Evolutionary conservation across 2,113 vertebrate species (phyloP).

Genomic region (Hypomesus transpacificus): DNA sequence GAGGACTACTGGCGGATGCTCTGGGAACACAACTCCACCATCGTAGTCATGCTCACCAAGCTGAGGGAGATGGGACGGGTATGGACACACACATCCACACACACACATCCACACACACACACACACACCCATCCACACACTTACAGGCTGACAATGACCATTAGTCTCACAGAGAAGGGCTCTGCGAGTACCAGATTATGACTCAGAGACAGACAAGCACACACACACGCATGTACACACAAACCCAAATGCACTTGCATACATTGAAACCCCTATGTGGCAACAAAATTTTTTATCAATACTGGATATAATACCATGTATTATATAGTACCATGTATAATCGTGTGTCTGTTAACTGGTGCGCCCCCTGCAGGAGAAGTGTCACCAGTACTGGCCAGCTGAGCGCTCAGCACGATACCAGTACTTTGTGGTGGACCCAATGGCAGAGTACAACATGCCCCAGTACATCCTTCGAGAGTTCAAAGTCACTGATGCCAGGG

Average conservation of each 20-base stretch:
- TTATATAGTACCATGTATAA: too few species aligned
- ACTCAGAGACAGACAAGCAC: background rate
- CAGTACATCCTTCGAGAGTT: slow-evolving; percentile 77
- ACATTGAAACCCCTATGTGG: background rate
- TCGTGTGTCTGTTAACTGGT: background rate
- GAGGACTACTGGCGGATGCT: slow-evolving; percentile 99
- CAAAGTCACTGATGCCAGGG: slow-evolving; percentile 75
- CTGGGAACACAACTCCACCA: slow-evolving; percentile 99
- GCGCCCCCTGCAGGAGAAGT: slow-evolving; percentile 67
- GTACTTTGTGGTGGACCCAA: slow-evolving; percentile 77
- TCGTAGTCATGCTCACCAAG: slow-evolving; percentile 98
- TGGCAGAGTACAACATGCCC: slow-evolving; percentile 79
- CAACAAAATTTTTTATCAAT: background rate
- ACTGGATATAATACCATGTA: too few species aligned
- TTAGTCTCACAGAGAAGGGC: too few species aligned
- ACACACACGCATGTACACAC: background rate
- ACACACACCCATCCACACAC: slow-evolving; percentile 9
- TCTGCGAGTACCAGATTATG: background rate
- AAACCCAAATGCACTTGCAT: background rate
- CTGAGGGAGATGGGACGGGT: slow-evolving; percentile 98
- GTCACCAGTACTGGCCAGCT: slow-evolving; percentile 76
- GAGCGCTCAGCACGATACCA: slow-evolving; percentile 75
- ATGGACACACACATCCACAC: slow-evolving; percentile 36
- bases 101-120: background rate
- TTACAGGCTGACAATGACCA: background rate